Percentiles rank a stretch among this genome's conserved stretches.
Evolutionary conservation across 1,140 invertebrate species (phyloP).

Genomic region (Rhyacophila brunnea): DNA sequence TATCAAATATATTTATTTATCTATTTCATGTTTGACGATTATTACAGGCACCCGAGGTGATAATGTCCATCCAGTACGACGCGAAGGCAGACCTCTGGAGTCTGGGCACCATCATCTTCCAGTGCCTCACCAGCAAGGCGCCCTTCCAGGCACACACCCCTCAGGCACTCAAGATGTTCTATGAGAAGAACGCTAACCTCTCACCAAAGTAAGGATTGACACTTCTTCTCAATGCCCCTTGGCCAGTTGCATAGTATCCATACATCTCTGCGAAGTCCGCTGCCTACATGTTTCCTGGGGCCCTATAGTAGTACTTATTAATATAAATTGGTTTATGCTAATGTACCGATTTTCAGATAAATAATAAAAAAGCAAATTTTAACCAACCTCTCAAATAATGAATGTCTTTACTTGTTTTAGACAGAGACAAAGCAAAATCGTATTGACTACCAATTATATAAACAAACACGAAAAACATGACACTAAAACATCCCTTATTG

Average conservation of each 20-base stretch:
- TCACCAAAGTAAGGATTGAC: conserved; percentile 78
- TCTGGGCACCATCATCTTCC: conserved; percentile 97
- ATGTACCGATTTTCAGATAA: background rate
- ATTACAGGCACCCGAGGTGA: conserved; percentile 92
- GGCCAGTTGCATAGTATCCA: too few relatives aligned
- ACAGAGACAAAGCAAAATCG: too few relatives aligned
- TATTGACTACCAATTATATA: too few relatives aligned
- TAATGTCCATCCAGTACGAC: conserved; percentile 98
- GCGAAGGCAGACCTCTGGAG: conserved; percentile 99
- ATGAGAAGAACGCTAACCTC: conserved; percentile 95
- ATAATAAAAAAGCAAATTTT: background rate
- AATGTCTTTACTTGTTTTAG: too few relatives aligned
- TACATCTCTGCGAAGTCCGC: too few relatives aligned
- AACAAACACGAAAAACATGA: too few relatives aligned
- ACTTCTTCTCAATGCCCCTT: conserved; percentile 5
- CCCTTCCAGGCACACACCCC: conserved; percentile 98
- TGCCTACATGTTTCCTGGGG: background rate
- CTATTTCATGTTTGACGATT: conserved; percentile 4
- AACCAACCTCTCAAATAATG: background rate
- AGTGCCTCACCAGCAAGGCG: conserved; percentile 97
- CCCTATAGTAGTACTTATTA: background rate
- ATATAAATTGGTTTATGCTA: background rate
- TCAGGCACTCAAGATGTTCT: conserved; percentile 95
- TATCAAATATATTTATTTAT: background rate
- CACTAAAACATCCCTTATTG: too few relatives aligned